phyloP scores from a whole-genome alignment of 2,888 invertebrate species.

The Lasioglossum oenotherae region DNA sequence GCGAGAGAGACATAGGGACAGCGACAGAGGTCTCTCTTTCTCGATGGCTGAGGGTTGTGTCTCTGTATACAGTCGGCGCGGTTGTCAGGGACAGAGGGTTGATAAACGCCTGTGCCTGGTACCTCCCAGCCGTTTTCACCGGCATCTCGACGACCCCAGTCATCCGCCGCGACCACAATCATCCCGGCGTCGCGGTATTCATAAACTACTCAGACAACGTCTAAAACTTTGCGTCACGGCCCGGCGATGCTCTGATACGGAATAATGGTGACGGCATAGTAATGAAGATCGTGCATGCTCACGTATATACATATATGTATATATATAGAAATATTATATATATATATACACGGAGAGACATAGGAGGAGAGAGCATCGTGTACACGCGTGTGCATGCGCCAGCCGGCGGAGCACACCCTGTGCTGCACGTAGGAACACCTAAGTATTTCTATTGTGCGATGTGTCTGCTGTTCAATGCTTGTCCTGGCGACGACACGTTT shows the following conservation, averaged over 20 bases:
- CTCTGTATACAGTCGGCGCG: slow-evolving; percentile 17
- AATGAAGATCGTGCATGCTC: slow-evolving; percentile 64
- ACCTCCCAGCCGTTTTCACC: slow-evolving; percentile 38
- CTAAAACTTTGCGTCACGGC: slow-evolving; percentile 71
- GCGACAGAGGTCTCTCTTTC: neutral
- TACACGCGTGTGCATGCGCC: slow-evolving; percentile 9
- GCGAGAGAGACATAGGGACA: neutral
- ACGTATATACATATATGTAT: neutral
- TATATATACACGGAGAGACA: neutral
- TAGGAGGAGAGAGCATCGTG: neutral
- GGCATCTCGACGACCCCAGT: slow-evolving; percentile 53
- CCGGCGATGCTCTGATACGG: slow-evolving; percentile 72
- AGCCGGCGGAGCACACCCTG: neutral
- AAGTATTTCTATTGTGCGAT: slow-evolving; percentile 32
- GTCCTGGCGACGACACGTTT: neutral
- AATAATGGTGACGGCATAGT: slow-evolving; percentile 68
- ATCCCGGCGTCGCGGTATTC: slow-evolving; percentile 71
- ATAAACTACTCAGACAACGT: slow-evolving; percentile 77
- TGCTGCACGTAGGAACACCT: slow-evolving; percentile 1
- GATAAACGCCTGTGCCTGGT: slow-evolving; percentile 62
- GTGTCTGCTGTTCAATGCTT: slow-evolving; percentile 6
- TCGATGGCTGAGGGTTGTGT: neutral
- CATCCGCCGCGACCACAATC: slow-evolving; percentile 57
- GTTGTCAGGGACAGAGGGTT: slow-evolving; percentile 68
- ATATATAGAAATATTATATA: neutral